Conservation (phyloP, 2,888 invertebrate genomes). For the Orchesella flavescens region DNA sequence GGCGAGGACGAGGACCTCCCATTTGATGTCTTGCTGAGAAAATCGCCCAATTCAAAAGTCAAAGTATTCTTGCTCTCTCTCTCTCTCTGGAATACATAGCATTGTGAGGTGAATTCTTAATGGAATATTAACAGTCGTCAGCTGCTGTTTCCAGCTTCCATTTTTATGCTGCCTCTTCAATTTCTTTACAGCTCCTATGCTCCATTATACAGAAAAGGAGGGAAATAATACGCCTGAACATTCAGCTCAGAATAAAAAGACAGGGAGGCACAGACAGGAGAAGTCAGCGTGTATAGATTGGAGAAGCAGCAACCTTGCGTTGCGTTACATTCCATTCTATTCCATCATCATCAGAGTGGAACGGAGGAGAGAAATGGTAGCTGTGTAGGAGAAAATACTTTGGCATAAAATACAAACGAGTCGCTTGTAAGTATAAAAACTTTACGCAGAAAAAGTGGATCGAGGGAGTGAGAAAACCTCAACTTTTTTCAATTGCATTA, state of each 20-base stretch:
- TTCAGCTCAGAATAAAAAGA: conserved; percentile 24
- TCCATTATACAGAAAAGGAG: too few relatives aligned
- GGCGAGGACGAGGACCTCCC: conserved; percentile 49
- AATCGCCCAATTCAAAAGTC: conserved; percentile 56
- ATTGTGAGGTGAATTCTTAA: conserved; percentile 57
- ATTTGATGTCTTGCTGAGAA: conserved; percentile 46
- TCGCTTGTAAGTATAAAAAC: background rate
- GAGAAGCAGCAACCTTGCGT: background rate
- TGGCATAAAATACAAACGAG: too few relatives aligned
- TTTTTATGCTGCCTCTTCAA: conserved; percentile 14
- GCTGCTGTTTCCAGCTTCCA: conserved; percentile 21
- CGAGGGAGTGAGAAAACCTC: background rate
- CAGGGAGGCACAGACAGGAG: background rate
- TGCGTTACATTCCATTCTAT: background rate
- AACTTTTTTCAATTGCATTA: conserved; percentile 6
- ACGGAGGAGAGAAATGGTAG: background rate
- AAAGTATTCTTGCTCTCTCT: conserved; percentile 38
- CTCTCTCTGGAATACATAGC: background rate
- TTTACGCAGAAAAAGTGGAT: background rate
- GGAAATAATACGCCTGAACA: conserved; percentile 5
- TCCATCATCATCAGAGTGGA: background rate
- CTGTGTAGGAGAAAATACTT: background rate
- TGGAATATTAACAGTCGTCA: conserved; percentile 59
- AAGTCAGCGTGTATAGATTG: too few relatives aligned
- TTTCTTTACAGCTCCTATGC: conserved; percentile 1